Percentiles rank a stretch among this genome's conserved stretches.
phyloP scores from a whole-genome alignment of 2,888 invertebrate genomes.

The Adelognathus sp. region DNA sequence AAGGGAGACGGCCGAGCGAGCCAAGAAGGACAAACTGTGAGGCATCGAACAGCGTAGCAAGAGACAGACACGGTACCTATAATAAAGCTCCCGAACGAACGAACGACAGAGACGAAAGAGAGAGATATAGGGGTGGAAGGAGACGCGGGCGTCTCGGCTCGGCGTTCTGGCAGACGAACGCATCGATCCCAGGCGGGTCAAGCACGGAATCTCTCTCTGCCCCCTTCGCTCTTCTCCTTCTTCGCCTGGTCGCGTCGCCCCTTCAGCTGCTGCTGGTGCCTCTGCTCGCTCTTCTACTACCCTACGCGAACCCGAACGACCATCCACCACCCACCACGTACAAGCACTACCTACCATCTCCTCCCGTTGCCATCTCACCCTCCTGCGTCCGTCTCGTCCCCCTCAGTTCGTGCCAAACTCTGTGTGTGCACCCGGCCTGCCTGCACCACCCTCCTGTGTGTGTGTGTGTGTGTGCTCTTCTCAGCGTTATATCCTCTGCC shows the following conservation, averaged over 20 bases:
- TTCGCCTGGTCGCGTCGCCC: constrained; percentile 48
- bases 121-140: constrained; percentile 77
- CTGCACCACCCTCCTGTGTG: constrained; percentile 51
- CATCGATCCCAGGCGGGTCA: constrained; percentile 81
- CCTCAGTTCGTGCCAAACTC: constrained; percentile 56
- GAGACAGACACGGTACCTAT: constrained; percentile 52
- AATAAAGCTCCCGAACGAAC: constrained; percentile 28
- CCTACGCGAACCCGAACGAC: constrained; percentile 59
- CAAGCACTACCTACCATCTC: constrained; percentile 51
- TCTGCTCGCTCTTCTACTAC: constrained; percentile 46
- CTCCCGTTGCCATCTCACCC: constrained; percentile 23
- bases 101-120: constrained; percentile 61
- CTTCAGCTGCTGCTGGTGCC: constrained; percentile 46
- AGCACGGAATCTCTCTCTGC: constrained; percentile 78
- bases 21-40: constrained; percentile 24
- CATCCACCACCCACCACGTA: constrained; percentile 51
- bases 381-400: constrained; percentile 54
- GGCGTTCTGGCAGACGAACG: constrained; percentile 81
- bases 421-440: constrained; percentile 57
- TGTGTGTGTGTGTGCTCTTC: constrained; percentile 51
- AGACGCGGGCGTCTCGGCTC: constrained; percentile 78
- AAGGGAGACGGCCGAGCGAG: constrained; percentile 47
- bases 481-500: constrained; percentile 56
- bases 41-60: constrained; percentile 41
- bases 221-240: constrained; percentile 61